phyloP scores from a whole-genome alignment of 1,140 invertebrate species.

The Conus betulinus region DNA sequence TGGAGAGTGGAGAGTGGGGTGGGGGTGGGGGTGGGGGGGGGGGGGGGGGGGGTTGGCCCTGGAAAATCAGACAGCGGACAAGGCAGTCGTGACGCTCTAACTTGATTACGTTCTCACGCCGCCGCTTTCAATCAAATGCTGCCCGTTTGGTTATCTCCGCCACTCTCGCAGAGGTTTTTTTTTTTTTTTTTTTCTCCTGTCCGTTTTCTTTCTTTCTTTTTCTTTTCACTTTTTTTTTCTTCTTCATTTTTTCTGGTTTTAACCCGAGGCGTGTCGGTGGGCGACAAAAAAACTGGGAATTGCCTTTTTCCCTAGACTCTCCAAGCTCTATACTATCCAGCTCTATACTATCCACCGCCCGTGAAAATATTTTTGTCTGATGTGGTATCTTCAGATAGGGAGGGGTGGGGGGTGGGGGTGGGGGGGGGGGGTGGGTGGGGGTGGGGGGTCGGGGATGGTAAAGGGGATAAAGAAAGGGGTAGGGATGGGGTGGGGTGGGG shows the following conservation, averaged over 20 bases:
- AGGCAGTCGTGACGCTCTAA: constrained; percentile 19
- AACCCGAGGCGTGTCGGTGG: neutral
- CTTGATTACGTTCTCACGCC: constrained; percentile 11
- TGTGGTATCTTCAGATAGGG: neutral
- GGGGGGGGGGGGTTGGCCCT: neutral
- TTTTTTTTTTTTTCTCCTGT: neutral
- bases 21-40: no score
- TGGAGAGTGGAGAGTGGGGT: no score
- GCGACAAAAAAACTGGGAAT: neutral
- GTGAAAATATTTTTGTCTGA: constrained; percentile 14
- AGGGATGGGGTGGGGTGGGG: no score
- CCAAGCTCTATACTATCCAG: neutral
- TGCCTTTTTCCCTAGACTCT: constrained; percentile 10
- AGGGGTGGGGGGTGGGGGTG: neutral
- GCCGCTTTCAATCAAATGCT: constrained; percentile 24
- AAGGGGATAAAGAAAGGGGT: no score
- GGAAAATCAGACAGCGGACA: neutral
- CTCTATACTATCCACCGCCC: neutral
- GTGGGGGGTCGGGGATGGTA: no score
- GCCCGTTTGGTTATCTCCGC: neutral
- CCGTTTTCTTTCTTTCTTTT: neutral
- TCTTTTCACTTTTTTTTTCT: no score
- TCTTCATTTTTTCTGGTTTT: neutral
- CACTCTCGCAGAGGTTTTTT: neutral
- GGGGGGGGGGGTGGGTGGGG: no score